Conservation (phyloP, 2,888 invertebrate species). For the Mythimna pallens region DNA sequence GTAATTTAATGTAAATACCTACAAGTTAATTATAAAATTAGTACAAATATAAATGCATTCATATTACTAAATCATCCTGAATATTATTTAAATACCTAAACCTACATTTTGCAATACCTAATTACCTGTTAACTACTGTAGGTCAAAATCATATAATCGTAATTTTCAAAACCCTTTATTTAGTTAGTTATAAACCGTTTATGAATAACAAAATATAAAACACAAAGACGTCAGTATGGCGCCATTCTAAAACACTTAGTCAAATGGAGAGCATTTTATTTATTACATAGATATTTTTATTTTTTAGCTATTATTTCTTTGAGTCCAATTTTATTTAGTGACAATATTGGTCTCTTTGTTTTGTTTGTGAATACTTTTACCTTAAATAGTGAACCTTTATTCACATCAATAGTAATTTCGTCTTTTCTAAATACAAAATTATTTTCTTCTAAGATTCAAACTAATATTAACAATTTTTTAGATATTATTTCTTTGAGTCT, state of each 20-base stretch:
- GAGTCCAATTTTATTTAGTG: background rate
- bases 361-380: background rate
- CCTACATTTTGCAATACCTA: constrained; percentile 10
- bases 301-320: background rate
- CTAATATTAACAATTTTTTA: background rate
- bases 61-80: constrained; percentile 12
- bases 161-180: background rate
- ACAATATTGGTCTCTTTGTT: too few relatives aligned
- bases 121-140: background rate
- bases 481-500: background rate
- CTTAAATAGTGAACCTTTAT: background rate
- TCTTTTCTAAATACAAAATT: background rate
- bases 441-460: background rate
- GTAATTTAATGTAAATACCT: background rate
- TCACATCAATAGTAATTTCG: background rate
- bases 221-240: accelerated
- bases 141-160: constrained; percentile 7
- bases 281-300: background rate
- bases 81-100: background rate
- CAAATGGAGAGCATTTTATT: background rate
- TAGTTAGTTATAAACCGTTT: background rate
- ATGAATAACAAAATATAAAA: background rate
- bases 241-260: background rate
- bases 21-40: constrained; percentile 4
- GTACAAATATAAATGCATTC: constrained; percentile 1